Percentiles rank a stretch among this genome's conserved stretches.
Conservation (phyloP, 2,113 vertebrate genomes). For the Peromyscus californicus region DNA sequence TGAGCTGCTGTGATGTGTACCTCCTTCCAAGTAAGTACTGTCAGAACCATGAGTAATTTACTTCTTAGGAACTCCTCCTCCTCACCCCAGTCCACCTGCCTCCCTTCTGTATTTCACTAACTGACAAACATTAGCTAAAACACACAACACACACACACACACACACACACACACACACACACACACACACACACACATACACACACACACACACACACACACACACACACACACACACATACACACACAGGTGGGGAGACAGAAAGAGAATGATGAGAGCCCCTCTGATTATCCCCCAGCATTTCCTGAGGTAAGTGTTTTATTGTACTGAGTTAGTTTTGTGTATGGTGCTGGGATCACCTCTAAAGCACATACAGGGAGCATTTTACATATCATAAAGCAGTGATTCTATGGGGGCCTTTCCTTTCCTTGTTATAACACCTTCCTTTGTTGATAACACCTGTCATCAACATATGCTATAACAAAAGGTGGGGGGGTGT, state of each 20-base stretch:
- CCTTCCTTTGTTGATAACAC: not conserved
- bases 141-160: not conserved
- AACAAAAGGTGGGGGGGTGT: not conserved
- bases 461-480: constrained; percentile 18
- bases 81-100: not conserved
- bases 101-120: constrained; percentile 3
- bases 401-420: not conserved
- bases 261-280: not conserved
- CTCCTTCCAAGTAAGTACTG: not conserved
- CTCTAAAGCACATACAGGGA: not conserved
- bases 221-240: not conserved
- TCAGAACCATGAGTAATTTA: constrained; percentile 13
- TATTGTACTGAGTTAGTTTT: not conserved
- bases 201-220: not conserved
- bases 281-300: not conserved
- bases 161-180: not conserved
- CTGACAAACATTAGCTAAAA: not conserved
- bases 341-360: not conserved
- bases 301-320: not conserved
- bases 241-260: not conserved
- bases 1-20: not conserved
- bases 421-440: not conserved
- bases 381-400: not conserved
- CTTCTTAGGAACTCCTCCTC: not conserved
- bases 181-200: not conserved